phyloP scores from a whole-genome alignment of 2,888 invertebrate genomes.

The Cosmia pyralina region DNA sequence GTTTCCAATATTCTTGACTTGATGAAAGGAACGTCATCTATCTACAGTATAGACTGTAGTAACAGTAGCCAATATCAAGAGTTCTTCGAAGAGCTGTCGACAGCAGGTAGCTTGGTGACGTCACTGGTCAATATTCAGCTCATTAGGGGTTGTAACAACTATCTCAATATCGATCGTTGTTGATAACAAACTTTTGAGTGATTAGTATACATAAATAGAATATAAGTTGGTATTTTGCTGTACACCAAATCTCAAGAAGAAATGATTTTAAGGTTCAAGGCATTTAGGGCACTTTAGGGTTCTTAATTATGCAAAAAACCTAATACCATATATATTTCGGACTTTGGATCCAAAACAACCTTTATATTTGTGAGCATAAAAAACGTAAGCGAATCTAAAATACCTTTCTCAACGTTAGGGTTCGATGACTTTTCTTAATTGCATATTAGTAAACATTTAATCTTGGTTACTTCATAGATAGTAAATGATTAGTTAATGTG shows the following conservation, averaged over 20 bases:
- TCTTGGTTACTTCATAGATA: constrained; percentile 5
- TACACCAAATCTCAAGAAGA: neutral
- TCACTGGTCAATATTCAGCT: constrained; percentile 22
- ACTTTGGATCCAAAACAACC: neutral
- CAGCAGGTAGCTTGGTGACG: constrained; percentile 6
- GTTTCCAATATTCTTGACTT: neutral
- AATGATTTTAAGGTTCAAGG: neutral
- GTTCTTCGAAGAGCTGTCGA: neutral
- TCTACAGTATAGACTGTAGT: neutral
- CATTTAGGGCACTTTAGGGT: neutral
- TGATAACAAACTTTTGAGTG: neutral
- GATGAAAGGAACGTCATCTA: neutral
- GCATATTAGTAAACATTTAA: constrained; percentile 8
- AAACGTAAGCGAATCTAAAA: constrained; percentile 4
- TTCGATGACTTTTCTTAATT: constrained; percentile 22
- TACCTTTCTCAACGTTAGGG: neutral
- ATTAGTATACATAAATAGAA: neutral
- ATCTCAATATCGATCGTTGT: neutral
- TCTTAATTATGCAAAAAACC: neutral
- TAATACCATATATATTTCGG: neutral
- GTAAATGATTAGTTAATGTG: constrained; percentile 7
- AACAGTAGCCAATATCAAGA: neutral
- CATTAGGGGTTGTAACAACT: constrained; percentile 2
- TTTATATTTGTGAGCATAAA: neutral
- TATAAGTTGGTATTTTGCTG: neutral